phyloP scores from a whole-genome alignment of 2,797 vertebrate genomes.

The Anas capensis region DNA sequence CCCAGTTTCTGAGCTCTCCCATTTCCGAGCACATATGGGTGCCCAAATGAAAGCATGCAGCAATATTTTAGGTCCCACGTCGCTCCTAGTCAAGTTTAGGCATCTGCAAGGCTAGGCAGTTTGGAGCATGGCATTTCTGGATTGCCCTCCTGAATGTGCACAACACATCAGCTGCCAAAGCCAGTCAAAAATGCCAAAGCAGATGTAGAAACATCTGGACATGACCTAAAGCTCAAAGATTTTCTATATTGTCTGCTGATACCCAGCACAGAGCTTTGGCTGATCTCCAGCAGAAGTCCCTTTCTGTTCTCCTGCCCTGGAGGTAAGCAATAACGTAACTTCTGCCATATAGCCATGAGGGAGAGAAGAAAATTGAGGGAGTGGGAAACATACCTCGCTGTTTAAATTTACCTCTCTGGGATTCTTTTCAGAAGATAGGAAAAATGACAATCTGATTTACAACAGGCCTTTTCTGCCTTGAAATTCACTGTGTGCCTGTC shows the following conservation, averaged over 20 bases:
- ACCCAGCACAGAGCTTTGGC: background rate
- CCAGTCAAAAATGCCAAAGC: background rate
- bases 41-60: background rate
- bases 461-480: background rate
- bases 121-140: background rate
- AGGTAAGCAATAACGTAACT: background rate
- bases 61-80: background rate
- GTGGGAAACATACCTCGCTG: background rate
- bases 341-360: background rate
- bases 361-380: background rate
- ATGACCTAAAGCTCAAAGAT: background rate
- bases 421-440: background rate
- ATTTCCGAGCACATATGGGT: background rate
- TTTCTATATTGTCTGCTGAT: background rate
- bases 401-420: background rate
- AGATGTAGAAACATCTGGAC: conserved; percentile 25
- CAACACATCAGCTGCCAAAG: background rate
- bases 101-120: background rate
- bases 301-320: background rate
- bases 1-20: background rate
- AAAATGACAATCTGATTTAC: background rate
- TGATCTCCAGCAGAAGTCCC: background rate
- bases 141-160: background rate
- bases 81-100: background rate
- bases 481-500: background rate